Evolutionary conservation across 2,113 vertebrate genomes (phyloP).

Genomic region (Sorex araneus): DNA sequence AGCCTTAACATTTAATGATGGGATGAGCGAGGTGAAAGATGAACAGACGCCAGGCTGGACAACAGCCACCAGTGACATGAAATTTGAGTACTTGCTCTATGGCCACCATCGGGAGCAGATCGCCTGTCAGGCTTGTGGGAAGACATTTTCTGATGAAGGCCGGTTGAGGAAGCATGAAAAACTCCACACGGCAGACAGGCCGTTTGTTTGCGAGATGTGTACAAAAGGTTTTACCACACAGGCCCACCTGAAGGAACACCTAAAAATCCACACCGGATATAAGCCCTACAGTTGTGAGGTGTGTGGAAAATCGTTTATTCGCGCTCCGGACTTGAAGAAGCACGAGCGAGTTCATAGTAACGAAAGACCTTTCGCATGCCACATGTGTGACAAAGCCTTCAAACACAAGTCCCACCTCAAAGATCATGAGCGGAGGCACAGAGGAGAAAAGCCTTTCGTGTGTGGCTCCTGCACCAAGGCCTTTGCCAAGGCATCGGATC

Average conservation of each 20-base stretch:
- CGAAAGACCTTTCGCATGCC: constrained; percentile 97
- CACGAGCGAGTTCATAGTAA: constrained; percentile 99
- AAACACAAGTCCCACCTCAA: constrained; percentile 99
- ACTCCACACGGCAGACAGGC: constrained; percentile 96
- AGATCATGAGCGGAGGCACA: constrained; percentile 97
- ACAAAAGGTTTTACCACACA: constrained; percentile 99
- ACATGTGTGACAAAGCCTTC: constrained; percentile 99
- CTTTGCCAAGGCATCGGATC: constrained; percentile 98
- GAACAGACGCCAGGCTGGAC: constrained; percentile 94
- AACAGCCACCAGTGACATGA: constrained; percentile 96
- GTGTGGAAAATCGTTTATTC: constrained; percentile 98
- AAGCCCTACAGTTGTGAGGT: constrained; percentile 99
- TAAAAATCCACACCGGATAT: constrained; percentile 99
- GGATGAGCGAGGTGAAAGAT: constrained; percentile 95
- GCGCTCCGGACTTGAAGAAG: constrained; percentile 97
- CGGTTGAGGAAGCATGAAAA: constrained; percentile 96
- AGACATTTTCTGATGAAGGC: constrained; percentile 96
- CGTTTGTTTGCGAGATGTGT: constrained; percentile 98
- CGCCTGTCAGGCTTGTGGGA: constrained; percentile 94
- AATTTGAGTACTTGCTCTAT: constrained; percentile 98
- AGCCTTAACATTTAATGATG: constrained; percentile 95
- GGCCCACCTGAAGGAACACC: constrained; percentile 98
- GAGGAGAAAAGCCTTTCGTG: constrained; percentile 98
- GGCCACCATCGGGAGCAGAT: constrained; percentile 98
- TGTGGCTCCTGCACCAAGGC: constrained; percentile 98